Evolutionary conservation across 2,113 vertebrate species (phyloP).

Genomic region (Pangasianodon gigas): DNA sequence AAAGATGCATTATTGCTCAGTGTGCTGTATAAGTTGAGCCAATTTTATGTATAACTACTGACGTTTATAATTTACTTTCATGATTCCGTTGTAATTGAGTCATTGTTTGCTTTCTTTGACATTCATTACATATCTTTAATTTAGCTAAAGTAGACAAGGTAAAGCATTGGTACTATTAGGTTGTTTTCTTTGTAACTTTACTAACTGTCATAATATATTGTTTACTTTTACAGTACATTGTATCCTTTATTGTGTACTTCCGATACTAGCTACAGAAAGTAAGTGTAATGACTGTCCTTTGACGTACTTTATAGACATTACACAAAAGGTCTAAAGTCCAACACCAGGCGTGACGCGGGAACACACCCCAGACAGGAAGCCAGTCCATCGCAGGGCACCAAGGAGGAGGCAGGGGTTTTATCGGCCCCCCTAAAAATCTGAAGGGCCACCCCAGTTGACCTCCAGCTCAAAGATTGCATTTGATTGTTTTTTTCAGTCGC

Average conservation of each 20-base stretch:
- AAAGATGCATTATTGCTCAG: background rate
- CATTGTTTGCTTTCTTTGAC: background rate
- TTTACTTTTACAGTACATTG: background rate
- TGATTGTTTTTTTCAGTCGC: too few relatives aligned
- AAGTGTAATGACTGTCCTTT: background rate
- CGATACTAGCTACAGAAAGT: background rate
- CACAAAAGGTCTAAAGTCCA: too few relatives aligned
- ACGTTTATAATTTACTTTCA: slow-evolving; percentile 9
- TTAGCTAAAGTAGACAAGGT: slow-evolving; percentile 10
- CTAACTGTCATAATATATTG: slow-evolving; percentile 10
- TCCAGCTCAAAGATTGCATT: too few relatives aligned
- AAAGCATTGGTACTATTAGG: background rate
- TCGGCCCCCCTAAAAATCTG: too few relatives aligned
- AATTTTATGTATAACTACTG: slow-evolving; percentile 21
- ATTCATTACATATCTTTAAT: background rate
- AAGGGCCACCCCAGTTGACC: too few relatives aligned
- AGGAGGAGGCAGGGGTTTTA: too few relatives aligned
- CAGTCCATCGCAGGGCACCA: too few relatives aligned
- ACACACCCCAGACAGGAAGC: too few relatives aligned
- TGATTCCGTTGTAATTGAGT: background rate
- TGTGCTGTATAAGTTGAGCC: background rate
- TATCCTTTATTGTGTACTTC: background rate
- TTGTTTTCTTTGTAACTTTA: slow-evolving; percentile 12
- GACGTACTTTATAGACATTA: too few relatives aligned
- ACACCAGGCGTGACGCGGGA: too few relatives aligned